Conservation (phyloP, 2,797 vertebrate species). For the Anas bernieri region DNA sequence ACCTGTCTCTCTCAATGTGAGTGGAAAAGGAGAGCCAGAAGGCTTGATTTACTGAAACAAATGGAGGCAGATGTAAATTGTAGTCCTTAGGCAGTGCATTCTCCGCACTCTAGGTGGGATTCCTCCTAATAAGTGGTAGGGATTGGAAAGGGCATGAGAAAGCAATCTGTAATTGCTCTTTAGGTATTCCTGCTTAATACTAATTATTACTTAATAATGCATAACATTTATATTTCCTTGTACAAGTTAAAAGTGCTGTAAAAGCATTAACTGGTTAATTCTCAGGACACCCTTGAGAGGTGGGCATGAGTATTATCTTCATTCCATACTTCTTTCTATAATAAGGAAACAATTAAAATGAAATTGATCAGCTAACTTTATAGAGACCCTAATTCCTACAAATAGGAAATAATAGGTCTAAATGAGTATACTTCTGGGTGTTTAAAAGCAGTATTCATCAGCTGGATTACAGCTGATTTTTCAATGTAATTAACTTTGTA, state of each 20-base stretch:
- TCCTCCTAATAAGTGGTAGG: neutral
- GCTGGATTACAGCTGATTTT: conserved; percentile 72
- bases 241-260: conserved; percentile 13
- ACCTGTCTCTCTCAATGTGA: neutral
- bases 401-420: conserved; percentile 75
- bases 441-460: conserved; percentile 77
- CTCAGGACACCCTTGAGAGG: conserved; percentile 21
- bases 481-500: conserved; percentile 80
- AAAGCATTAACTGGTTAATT: conserved; percentile 46
- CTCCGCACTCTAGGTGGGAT: neutral
- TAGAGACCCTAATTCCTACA: conserved; percentile 71
- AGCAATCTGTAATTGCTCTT: conserved; percentile 14
- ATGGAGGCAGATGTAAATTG: conserved; percentile 32
- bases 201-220: conserved; percentile 49
- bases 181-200: conserved; percentile 30
- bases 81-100: conserved; percentile 33
- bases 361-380: conserved; percentile 75
- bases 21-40: neutral
- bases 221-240: conserved; percentile 27
- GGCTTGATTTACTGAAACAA: conserved; percentile 46
- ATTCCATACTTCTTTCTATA: conserved; percentile 68
- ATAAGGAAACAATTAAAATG: conserved; percentile 76
- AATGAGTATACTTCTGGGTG: conserved; percentile 73
- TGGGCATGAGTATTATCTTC: conserved; percentile 19
- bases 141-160: conserved; percentile 11